phyloP scores from a whole-genome alignment of 2,797 vertebrate genomes.

The Myioborus melanocephalus region DNA sequence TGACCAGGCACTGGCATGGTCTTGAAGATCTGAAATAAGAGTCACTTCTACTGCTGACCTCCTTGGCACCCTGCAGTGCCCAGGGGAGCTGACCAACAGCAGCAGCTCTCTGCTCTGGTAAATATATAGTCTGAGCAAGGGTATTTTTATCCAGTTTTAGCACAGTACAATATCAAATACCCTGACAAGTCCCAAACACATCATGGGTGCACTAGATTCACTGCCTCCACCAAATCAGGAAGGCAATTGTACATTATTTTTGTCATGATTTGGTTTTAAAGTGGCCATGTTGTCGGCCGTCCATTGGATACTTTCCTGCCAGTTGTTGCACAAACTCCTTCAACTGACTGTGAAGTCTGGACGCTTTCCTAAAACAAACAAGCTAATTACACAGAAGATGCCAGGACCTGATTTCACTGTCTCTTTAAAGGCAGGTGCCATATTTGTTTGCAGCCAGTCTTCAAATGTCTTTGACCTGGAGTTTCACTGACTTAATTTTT shows the following conservation, averaged over 20 bases:
- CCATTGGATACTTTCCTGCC: neutral
- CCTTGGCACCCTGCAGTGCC: neutral
- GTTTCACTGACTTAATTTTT: neutral
- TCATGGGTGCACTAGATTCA: neutral
- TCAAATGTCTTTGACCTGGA: neutral
- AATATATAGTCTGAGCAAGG: neutral
- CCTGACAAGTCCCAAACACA: accelerated
- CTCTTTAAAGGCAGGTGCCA: neutral
- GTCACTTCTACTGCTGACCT: neutral
- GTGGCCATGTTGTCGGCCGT: neutral
- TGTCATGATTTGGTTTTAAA: neutral
- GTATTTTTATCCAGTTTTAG: slow-evolving; percentile 8
- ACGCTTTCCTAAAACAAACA: neutral
- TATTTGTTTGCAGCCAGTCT: neutral
- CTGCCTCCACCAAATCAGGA: neutral
- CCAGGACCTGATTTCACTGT: neutral
- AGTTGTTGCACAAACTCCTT: neutral
- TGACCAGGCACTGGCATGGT: neutral
- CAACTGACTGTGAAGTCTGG: neutral
- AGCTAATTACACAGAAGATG: neutral
- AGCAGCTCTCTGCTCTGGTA: neutral
- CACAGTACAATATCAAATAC: neutral
- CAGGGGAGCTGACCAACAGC: neutral
- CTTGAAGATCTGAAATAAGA: neutral
- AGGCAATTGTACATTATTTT: neutral